Base-by-base conservation (phyloP, 1,140 invertebrate species). In the Copidosoma floridanum region DNA sequence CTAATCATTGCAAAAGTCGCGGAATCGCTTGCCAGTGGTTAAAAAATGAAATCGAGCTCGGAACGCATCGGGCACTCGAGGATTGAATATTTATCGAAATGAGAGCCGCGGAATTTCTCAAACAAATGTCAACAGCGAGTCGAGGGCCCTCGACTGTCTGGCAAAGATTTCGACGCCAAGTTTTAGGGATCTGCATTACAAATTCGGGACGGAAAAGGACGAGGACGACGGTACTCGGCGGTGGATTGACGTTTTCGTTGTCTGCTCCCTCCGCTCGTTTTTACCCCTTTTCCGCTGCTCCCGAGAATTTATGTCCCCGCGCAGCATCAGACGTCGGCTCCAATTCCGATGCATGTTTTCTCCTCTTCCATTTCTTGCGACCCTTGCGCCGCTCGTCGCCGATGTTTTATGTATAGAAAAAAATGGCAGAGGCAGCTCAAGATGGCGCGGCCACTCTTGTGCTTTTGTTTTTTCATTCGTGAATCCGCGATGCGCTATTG, bases 271-370 rank as follows among this genome's bases (percentile, higher is more conserved):
- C 29, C 32, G 18, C 20, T 20, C 37, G 8, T 44, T 23, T 52
- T 55, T 20, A 20, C 27, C 24, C 40, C n/a, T 51, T n/a, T 35
- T 38, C 20, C 37, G 26, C 37, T 8, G 14, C 54, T 56, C 24
- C 24, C 20, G 41, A 60, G 43, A 61, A 61, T 61, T 61, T 61
- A 61, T 61, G 52, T 55, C 12, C n/a, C 35, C 27, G 14, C 27
- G 37, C 35, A 24, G 14, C 27, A 26, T 32, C 29, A n/a, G 16
- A 38, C 52, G 40, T 56, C 29, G 46, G 38, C 54, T 51, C 40
- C 56, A 56, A 61, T 59, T 61, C 44, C 51, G 32, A 48, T 65
- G 52, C 29, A 62, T 62, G n/a, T n/a, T n/a, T n/a, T 65, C 62
- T 47, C 60, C 54, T 54, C 6, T 32, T 32, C 29, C 29, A 12